Evolutionary conservation across 2,888 invertebrate genomes (phyloP), one percentile per base, ranked within the genome.

Genomic region (Brachyptera putata): DNA sequence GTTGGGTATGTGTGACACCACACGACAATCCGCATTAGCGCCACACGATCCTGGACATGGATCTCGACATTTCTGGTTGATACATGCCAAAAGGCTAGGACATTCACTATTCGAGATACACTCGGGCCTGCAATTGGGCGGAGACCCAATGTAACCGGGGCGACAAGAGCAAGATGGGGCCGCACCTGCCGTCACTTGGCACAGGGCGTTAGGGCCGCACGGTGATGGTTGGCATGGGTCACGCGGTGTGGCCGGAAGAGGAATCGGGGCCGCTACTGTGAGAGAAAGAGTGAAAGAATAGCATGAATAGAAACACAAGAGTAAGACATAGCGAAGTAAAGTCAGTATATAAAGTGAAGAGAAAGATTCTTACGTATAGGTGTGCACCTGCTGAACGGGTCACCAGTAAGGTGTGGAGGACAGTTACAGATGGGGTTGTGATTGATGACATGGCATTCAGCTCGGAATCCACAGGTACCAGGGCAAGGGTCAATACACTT

Each of bases 391-490:
- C 85, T 78, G 71, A 91, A 90, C 61, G 93, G 91, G 79, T 93
- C 91, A 58, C 93, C 93, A 36, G 80, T 81, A 72, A 82, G 86
- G 67, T 86, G 87, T 65, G 81, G 77, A 56, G 83, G 81, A 73
- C 93, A 93, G 72, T 86, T 87, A 76, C 93, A 93, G 65, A 90
- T 83, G 39, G 92, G 89, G 73, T 89, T 90, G 72, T 93, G 93
- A 74, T 89, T 90, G 53, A 91, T 84, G 14, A 90, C 89, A 67
- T 85, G 85, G 72, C 93, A 93, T 66, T 86, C 81, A 1, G 92
- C 89, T 75, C 89, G 86, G 62, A 81, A 77, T 24, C 92, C 92
- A 71, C 93, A 93, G n/a, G 87, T 85, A 63, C 88, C 89, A 36
- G 84, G 79, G 72, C 92, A 93, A 50, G 91, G 91, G 74, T 92